Evolutionary conservation across 1,140 invertebrate genomes (phyloP).

Genomic region (Platorchestia sp.): DNA sequence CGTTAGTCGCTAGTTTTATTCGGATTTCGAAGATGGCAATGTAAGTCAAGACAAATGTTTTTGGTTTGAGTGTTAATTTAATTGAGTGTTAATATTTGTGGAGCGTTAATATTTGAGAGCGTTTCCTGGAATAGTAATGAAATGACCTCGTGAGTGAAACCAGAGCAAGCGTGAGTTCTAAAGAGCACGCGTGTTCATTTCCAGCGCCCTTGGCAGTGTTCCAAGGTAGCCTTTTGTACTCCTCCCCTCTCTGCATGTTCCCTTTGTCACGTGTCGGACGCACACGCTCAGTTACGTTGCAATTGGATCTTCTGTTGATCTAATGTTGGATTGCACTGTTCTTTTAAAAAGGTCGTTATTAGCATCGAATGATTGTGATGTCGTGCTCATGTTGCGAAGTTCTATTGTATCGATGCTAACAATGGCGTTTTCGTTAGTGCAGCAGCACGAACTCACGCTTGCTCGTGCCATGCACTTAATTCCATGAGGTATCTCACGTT

Average conservation of each 20-base stretch:
- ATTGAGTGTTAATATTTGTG: no score
- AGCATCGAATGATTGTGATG: background rate
- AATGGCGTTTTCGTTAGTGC: conserved; percentile 18
- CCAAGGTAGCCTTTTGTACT: background rate
- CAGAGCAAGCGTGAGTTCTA: background rate
- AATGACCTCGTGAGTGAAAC: background rate
- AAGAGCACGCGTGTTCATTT: background rate
- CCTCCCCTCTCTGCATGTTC: background rate
- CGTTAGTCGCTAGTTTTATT: no score
- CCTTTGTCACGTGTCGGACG: background rate
- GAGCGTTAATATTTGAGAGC: no score
- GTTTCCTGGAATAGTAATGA: no score
- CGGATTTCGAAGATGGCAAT: no score
- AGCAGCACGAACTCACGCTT: background rate
- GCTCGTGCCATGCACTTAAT: background rate
- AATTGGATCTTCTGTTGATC: background rate
- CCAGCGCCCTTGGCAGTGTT: conserved; percentile 31
- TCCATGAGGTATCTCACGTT: background rate
- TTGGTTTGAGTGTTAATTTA: no score
- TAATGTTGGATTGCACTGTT: background rate
- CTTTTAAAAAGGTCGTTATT: background rate
- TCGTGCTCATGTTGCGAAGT: background rate
- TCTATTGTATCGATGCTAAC: conserved; percentile 15
- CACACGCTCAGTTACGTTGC: background rate
- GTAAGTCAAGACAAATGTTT: no score